Evolutionary conservation across 2,113 vertebrate genomes (phyloP).

Genomic region (Dicrurus megarhynchus): DNA sequence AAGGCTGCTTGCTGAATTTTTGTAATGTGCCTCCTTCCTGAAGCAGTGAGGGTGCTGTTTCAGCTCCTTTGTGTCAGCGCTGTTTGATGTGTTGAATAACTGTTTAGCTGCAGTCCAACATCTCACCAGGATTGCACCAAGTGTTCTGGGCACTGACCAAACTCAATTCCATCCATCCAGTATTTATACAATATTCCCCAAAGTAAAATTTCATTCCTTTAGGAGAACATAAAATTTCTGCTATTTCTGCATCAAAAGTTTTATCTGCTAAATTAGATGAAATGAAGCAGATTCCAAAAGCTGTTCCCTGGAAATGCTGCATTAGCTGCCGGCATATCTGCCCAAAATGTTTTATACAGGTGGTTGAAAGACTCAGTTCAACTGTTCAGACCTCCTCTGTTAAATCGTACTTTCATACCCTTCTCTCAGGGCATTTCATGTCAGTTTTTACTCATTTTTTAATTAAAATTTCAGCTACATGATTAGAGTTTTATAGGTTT

Average conservation of each 20-base stretch:
- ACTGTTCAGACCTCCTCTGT: neutral
- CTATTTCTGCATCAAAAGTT: neutral
- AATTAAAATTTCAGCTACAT: neutral
- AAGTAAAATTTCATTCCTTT: neutral
- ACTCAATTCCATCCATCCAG: neutral
- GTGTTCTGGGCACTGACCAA: neutral
- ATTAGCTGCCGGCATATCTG: neutral
- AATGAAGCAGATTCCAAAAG: neutral
- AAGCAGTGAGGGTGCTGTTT: neutral
- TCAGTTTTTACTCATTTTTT: neutral
- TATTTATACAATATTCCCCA: neutral
- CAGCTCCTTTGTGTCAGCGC: neutral
- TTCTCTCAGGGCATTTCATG: neutral
- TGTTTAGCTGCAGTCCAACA: neutral
- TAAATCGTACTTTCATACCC: neutral
- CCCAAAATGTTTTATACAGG: neutral
- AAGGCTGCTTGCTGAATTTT: neutral
- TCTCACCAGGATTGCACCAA: neutral
- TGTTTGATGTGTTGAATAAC: neutral
- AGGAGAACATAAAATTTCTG: neutral
- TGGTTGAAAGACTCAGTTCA: neutral
- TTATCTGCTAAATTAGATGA: neutral
- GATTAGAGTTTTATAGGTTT: neutral
- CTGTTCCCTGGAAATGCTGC: neutral
- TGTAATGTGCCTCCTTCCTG: neutral